Base-by-base conservation (phyloP, 2,113 vertebrate species). In the Catharus fuscescens region DNA sequence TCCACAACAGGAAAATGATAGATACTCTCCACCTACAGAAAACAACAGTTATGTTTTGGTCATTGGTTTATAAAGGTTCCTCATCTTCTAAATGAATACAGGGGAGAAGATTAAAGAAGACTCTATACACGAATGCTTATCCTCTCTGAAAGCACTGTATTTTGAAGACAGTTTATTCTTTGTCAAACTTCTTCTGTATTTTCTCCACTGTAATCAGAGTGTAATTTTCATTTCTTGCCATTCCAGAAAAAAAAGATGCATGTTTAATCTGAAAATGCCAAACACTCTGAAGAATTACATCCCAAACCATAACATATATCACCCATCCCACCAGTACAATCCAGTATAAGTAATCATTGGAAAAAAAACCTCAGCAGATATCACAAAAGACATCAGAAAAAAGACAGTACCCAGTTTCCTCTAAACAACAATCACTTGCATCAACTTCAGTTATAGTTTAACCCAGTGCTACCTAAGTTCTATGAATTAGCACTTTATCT, bases 1-100 rank as follows among this genome's bases (percentile, higher is more conserved):
- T 97, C 95, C 96, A 93, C 90, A 52, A 87, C 9, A 66, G 17
- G 67, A 86, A 70, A 18, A 17, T 21, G 28, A 45, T 84, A 38
- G 36, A 34, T 11, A 67, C 81, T 18, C 60, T 93, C 29, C 92
- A 90, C 91, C 71, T 88, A 57, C n/a, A 67, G 52, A 94, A 64
- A 96, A 65, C 18, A 95, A 70, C 18, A 93, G 34, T 88, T 83
- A 76, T 5, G 5, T 65, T 29, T 59, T 52, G 13, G 26, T 72
- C 52, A 83, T 20, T 66, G 48, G 15, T 72, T 92, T 80, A 40
- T 17, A 80, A 56, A 38, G 6, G 14, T 78, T 80, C 10, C 74
- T 80, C 12, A 72, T 40, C 31, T 70, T 32, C 32, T n/a, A 70
- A 47, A 79, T 62, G 9, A 83, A 73, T 10, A 47, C 4, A 28